Evolutionary conservation across 2,888 invertebrate genomes (phyloP).

Genomic region (Busseola fusca): DNA sequence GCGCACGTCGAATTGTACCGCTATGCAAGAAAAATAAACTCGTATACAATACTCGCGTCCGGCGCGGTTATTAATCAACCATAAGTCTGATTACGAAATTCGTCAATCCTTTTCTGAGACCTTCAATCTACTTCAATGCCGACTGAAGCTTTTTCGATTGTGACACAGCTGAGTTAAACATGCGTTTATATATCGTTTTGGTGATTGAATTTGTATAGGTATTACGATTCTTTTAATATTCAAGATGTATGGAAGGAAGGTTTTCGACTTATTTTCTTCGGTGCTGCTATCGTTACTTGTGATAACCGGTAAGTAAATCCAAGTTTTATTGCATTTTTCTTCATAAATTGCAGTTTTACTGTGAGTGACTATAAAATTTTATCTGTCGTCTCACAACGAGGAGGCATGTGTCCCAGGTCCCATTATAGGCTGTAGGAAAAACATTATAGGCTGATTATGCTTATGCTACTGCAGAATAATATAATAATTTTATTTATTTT

Average conservation of each 20-base stretch:
- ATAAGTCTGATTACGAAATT: constrained; percentile 76
- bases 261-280: constrained; percentile 69
- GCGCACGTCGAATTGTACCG: constrained; percentile 76
- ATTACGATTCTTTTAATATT: constrained; percentile 61
- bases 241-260: constrained; percentile 74
- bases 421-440: too few relatives aligned
- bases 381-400: not conserved
- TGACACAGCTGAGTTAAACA: constrained; percentile 73
- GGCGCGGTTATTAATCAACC: constrained; percentile 69
- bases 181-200: constrained; percentile 73
- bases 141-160: constrained; percentile 74
- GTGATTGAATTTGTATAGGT: constrained; percentile 70
- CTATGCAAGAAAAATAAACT: constrained; percentile 70
- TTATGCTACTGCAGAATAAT: not conserved
- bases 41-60: constrained; percentile 59
- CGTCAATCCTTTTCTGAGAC: constrained; percentile 77
- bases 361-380: not conserved
- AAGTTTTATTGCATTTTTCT: constrained; percentile 1
- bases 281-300: constrained; percentile 73
- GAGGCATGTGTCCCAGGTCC: not conserved
- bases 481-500: too few relatives aligned
- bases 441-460: not conserved
- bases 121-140: constrained; percentile 79
- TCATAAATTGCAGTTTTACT: not conserved
- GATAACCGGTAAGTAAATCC: constrained; percentile 74